Evolutionary conservation across 2,888 invertebrate species (phyloP), one percentile per base, ranked within the genome.

Genomic region (Anaspis maculata): DNA sequence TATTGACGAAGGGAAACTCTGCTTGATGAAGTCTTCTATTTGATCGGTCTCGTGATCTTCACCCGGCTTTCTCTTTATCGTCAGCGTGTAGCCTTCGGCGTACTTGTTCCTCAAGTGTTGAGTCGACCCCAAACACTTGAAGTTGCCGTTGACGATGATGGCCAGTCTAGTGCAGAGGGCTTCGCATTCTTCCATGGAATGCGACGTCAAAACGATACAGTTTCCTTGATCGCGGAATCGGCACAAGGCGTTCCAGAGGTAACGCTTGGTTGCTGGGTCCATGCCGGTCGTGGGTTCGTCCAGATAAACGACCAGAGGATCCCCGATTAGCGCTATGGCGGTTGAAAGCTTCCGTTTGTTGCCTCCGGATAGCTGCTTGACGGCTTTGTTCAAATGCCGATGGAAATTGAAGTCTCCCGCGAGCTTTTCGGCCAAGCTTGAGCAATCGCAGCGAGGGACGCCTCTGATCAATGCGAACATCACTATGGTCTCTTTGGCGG

Each of bases 101-200:
- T 80, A 87, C 64, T 83, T 85, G 52, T 76, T 82, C 61, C 87
- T 87, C 32, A 88, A 68, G 59, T 86, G 85, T 51, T 88, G 87
- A 24, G 81, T 79, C 1, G 85, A 81, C 12, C 87, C 87, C 26
- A 87, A 67, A 51, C 87, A 88, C 56, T 78, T 76, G 61, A 87
- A 82, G 44, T 75, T 72, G 1, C 87, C 88, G 60, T 84, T 84
- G n/a, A 86, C 86, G 87, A 88, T 87, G 42, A 88, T 81, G 23
- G 85, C 85, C 46, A 88, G 62, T 3, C 86, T 70, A 2, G 83
- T 81, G 61, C 88, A 88, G 13, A 88, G 68, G 11, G 85, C 85
- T 66, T 88, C 87, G 63, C 86, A 86, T 64, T 88, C 87, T 65
- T 86, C 86, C 84, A 88, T 86, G 59, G 83, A 84, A 68, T 86